Evolutionary conservation across 1,140 invertebrate genomes (phyloP), one percentile per base, ranked within the genome.

Genomic region (Lasioglossum albipes): DNA sequence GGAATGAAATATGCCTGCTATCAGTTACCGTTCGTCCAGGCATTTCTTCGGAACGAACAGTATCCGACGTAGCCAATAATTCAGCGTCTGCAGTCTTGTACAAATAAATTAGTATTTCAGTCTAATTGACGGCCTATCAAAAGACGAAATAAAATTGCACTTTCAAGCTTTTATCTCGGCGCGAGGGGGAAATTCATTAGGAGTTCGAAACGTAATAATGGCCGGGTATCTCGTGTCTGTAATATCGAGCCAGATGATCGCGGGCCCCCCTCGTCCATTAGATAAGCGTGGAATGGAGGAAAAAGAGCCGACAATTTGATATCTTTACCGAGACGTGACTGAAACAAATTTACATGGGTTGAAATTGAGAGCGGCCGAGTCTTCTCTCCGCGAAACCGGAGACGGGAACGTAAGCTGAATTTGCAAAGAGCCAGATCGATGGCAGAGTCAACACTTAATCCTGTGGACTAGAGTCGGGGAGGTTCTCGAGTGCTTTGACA

Each of bases 391-490:
- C 64, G 69, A 73, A 79, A 79, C 49, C 72, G 49, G 61, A 79
- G 76, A 73, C 76, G 69, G n/a, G 69, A 41, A 65, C 69, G 69
- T 42, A 79, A 27, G n/a, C 54, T 75, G 72, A 74, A 75, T 75
- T 73, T 65, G 61, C 76, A 45, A 61, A 69, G 66, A 75, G 78
- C 62, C 57, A 74, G 71, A 80, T 80, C 78, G 81, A 81, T 75
- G 81, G 74, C 78, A 74, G 41, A 74, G 81, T 80, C 77, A 83
- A 83, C 78, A 83, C 78, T 80, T 83, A 69, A 75, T 83, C 65
- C 69, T 36, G 66, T 22, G 59, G 45, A 57, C 45, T 18, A 27
- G 10, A 22, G 41, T 45, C 20, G 49, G 16, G n/a, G 36, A 27
- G 7, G 64, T 20, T 13, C 22, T 36, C 7, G n/a, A 81, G 75